Percentiles rank a stretch among this genome's conserved stretches.
These are phyloP conservation scores for Gambusia affinis DNA, from an alignment of 2,113 vertebrate genomes.

Conservation along the genomic window DNA sequence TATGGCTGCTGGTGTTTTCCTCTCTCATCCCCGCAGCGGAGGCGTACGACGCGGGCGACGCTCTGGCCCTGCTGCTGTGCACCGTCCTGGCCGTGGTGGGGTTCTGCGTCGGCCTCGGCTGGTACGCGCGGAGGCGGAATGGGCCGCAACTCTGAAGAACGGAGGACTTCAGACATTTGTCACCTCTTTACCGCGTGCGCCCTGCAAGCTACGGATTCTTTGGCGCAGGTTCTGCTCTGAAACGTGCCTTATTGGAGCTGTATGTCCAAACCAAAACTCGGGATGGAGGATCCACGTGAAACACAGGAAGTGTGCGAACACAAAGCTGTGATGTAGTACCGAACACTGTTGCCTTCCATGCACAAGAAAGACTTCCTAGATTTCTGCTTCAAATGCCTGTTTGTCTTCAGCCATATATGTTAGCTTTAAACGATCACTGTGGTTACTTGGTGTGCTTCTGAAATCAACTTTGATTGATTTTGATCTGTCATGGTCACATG, in stretches of 20 bases:
- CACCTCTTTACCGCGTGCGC: neutral
- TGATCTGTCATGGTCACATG: conserved; percentile 20
- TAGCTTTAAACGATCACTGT: conserved; percentile 14
- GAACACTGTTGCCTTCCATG: conserved; percentile 10
- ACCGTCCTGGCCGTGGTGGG: conserved; percentile 82
- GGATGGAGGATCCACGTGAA: conserved; percentile 8
- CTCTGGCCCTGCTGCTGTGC: conserved; percentile 85
- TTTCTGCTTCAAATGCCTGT: neutral
- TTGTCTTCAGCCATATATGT: neutral
- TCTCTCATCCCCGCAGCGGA: conserved; percentile 78
- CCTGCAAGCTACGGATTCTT: neutral
- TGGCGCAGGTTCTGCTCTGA: conserved; percentile 10
- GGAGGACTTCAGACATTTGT: neutral
- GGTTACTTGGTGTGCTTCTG: conserved; percentile 9
- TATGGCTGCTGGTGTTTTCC: conserved; percentile 74
- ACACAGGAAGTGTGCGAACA: conserved; percentile 3
- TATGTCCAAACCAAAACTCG: neutral
- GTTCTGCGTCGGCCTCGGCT: conserved; percentile 89
- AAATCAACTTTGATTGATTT: neutral
- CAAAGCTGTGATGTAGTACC: conserved; percentile 23
- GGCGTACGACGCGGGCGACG: conserved; percentile 89
- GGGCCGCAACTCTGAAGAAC: conserved; percentile 80
- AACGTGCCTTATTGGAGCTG: conserved; percentile 60
- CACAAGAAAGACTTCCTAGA: too few species aligned
- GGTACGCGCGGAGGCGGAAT: conserved; percentile 88